Conservation (phyloP, 2,113 vertebrate species). For the human (Homo sapiens) region DNA sequence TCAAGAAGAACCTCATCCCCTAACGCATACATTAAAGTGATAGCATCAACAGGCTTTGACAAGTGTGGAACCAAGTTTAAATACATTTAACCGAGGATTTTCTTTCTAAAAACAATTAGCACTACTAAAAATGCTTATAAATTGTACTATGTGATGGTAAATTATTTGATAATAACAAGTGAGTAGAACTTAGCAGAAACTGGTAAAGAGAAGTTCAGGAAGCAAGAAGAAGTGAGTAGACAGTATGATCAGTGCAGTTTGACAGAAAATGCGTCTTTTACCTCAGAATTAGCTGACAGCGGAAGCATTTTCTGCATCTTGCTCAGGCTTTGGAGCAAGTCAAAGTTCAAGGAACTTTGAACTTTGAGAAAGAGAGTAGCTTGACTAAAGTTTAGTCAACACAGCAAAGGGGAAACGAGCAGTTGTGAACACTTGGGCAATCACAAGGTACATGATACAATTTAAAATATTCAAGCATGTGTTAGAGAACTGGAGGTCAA, state of each 20-base stretch:
- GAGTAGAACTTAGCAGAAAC: neutral
- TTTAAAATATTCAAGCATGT: neutral
- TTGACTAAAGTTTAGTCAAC: neutral
- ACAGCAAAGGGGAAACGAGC: neutral
- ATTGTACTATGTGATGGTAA: neutral
- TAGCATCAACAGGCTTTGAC: neutral
- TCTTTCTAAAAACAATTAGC: conserved; percentile 55
- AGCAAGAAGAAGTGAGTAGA: neutral
- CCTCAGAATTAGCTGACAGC: neutral
- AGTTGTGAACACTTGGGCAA: neutral
- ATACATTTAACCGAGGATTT: conserved; percentile 15
- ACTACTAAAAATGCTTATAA: neutral
- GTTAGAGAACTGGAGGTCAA: neutral
- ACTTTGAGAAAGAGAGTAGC: neutral
- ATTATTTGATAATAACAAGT: neutral
- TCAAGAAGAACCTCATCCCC: conserved; percentile 37
- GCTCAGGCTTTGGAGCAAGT: neutral
- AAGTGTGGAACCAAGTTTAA: conserved; percentile 49
- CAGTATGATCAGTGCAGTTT: neutral
- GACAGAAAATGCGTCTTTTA: neutral
- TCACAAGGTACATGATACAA: neutral
- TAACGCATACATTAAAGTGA: neutral
- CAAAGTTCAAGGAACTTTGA: neutral
- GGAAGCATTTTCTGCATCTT: neutral
- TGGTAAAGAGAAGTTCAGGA: neutral